Percentiles rank a stretch among this genome's conserved stretches.
Evolutionary conservation across 2,888 invertebrate species (phyloP).

Genomic region (Acanthosepion lycidas): DNA sequence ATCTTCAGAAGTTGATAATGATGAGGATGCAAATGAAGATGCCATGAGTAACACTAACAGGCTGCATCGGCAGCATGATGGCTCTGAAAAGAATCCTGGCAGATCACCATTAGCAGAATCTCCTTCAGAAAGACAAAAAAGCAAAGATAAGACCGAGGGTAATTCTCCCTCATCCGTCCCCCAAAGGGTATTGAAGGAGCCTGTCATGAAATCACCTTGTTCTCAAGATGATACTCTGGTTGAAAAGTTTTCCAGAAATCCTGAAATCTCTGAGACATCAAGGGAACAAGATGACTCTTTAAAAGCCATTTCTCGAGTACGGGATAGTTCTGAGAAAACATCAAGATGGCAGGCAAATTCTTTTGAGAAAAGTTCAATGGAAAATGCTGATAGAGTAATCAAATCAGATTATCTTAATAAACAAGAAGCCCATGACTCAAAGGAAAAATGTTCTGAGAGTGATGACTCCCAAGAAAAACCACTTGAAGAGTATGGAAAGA

Average conservation of each 20-base stretch:
- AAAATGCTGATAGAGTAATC: background rate
- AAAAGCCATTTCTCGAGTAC: background rate
- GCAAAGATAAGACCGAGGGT: background rate
- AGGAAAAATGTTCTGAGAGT: slow-evolving; percentile 13
- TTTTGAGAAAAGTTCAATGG: background rate
- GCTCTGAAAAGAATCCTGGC: background rate
- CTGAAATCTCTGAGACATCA: background rate
- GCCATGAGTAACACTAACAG: background rate
- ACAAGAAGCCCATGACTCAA: slow-evolving; percentile 23
- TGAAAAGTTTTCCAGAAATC: background rate
- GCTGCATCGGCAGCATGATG: background rate
- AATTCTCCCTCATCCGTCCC: background rate
- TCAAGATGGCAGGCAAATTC: background rate
- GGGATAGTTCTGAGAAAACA: background rate
- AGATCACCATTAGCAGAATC: slow-evolving; percentile 6
- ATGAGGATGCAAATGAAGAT: background rate
- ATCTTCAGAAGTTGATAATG: slow-evolving; percentile 43
- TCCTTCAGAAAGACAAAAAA: background rate
- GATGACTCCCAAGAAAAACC: slow-evolving; percentile 42
- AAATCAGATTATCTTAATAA: background rate
- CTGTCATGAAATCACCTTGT: background rate
- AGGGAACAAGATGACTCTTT: background rate
- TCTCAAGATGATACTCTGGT: background rate
- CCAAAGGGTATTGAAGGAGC: background rate
- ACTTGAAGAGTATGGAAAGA: slow-evolving; percentile 36